Base-by-base conservation (phyloP, 2,888 invertebrate genomes). In the Agrochola macilenta region DNA sequence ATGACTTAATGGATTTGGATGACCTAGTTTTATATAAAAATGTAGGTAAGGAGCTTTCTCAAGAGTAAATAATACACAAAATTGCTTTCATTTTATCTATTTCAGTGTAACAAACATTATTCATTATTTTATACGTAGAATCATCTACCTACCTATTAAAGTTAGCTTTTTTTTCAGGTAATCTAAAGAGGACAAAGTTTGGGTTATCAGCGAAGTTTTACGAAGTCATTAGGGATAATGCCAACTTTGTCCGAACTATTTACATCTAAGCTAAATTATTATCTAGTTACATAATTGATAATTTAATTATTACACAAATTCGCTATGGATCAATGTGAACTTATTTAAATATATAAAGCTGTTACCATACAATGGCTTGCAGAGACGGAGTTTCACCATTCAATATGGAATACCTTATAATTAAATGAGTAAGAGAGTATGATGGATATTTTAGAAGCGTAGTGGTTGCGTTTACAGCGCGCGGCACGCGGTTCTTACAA, bases 31-130 rank as follows among this genome's bases (percentile, higher is more conserved):
- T 23, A 30, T 23, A 23, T 49, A 49, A 49, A 5, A 14, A 49
- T 30, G 5, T 30, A 54, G 11, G 39, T 2, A 70, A 46, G 9
- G 69, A 69, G 26, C 2, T 49, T 79, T 17, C 0, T 26, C 5
- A 49, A 26, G 60, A 58, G 43, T 54, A 66, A 90, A 89, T 89
- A 86, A 91, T 88, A 92, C 88, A 91, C 87, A 87, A 66, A 57
- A 82, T 85, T 90, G 89, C 88, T 88, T 91, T 92, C 86, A 91
- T 86, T 92, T 93, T 92, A 92, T 96, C 95, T 96, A 96, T 96
- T 96, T 96, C 95, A 90, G 95, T 96, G 96, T 96, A 96, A 96
- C 96, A 96, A 96, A 96, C 95, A 95, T 96, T 95, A 93, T 93
- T 92, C 90, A 90, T 89, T 90, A 92, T 90, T 84, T 87, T 90